Evolutionary conservation across 2,113 vertebrate genomes (phyloP).

Genomic region (Jacana jacana): DNA sequence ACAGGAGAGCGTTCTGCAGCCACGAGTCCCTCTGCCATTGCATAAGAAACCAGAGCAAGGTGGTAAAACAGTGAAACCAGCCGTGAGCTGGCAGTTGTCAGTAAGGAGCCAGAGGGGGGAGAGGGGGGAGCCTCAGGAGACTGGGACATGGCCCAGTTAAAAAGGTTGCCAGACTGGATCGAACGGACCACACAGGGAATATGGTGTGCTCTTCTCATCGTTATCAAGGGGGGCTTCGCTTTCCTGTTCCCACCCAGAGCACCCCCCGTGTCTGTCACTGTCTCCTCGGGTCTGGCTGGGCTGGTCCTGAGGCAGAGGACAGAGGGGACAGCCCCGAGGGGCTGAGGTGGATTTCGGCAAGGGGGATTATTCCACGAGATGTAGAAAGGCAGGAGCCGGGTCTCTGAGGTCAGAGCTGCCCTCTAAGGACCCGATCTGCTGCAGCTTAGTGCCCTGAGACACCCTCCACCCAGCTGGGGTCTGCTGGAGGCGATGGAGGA

Average conservation of each 20-base stretch:
- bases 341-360: background rate
- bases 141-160: background rate
- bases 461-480: background rate
- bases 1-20: background rate
- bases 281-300: accelerated
- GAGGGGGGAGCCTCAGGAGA: no score
- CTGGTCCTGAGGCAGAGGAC: background rate
- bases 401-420: background rate
- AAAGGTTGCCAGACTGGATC: accelerated
- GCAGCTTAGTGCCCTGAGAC: background rate
- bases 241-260: background rate
- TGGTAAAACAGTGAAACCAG: background rate
- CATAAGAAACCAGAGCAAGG: background rate
- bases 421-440: background rate
- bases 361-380: accelerated
- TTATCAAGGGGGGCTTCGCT: accelerated
- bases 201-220: accelerated
- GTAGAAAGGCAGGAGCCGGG: background rate
- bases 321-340: no score
- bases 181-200: accelerated
- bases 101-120: no score
- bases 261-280: accelerated
- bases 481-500: background rate
- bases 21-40: background rate
- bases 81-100: background rate